phyloP scores from a whole-genome alignment of 2,888 invertebrate genomes.

The Zygogramma bicolorata region DNA sequence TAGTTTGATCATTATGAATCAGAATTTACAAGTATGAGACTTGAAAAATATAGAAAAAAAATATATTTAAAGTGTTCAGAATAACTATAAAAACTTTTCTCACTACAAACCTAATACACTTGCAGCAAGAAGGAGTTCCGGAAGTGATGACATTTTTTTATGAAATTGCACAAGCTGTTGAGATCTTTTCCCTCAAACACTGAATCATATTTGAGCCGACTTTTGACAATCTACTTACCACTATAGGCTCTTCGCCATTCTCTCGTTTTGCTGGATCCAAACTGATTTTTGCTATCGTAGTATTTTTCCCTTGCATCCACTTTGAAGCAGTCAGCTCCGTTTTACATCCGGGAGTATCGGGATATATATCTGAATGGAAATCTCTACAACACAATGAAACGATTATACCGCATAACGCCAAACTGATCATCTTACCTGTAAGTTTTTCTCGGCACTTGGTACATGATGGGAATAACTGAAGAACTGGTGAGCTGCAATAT shows the following conservation, averaged over 20 bases:
- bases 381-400: slow-evolving; percentile 70
- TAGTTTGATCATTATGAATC: too few species aligned
- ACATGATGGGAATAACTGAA: slow-evolving; percentile 92
- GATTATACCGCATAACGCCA: neutral
- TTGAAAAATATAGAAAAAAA: too few species aligned
- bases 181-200: too few species aligned
- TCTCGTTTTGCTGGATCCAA: slow-evolving; percentile 83
- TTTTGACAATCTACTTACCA: slow-evolving; percentile 66
- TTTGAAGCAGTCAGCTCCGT: slow-evolving; percentile 84
- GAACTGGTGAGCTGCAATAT: slow-evolving; percentile 88
- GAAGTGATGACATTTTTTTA: too few species aligned
- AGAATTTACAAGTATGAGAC: too few species aligned
- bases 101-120: too few species aligned
- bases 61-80: too few species aligned
- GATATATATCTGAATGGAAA: slow-evolving; percentile 94
- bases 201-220: neutral
- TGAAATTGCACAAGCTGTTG: too few species aligned
- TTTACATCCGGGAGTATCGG: slow-evolving; percentile 86
- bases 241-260: slow-evolving; percentile 73
- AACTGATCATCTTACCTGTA: slow-evolving; percentile 58
- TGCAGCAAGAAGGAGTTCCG: too few species aligned
- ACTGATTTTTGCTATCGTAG: slow-evolving; percentile 83
- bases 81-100: too few species aligned
- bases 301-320: slow-evolving; percentile 85
- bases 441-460: slow-evolving; percentile 74